phyloP scores from a whole-genome alignment of 2,113 vertebrate species.

The Hippolais icterina region DNA sequence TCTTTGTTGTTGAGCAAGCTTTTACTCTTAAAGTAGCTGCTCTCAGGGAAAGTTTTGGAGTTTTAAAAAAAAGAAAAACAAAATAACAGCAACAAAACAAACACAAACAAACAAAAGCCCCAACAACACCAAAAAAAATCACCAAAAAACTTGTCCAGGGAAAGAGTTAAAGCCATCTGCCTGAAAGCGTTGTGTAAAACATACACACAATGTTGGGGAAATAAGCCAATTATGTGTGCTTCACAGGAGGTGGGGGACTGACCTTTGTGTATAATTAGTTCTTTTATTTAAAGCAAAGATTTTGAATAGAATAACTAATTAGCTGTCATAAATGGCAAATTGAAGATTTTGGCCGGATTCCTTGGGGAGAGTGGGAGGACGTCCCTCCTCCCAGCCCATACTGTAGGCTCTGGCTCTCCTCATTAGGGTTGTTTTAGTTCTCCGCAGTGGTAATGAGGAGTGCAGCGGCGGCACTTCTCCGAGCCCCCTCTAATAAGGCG shows the following conservation, averaged over 20 bases:
- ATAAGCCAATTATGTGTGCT: slow-evolving; percentile 86
- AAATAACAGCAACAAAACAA: not conserved
- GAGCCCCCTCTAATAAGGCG: slow-evolving; percentile 84
- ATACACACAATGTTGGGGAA: slow-evolving; percentile 76
- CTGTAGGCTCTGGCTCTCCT: slow-evolving; percentile 70
- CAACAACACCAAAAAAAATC: not conserved
- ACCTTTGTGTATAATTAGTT: slow-evolving; percentile 94
- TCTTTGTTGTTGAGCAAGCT: not conserved
- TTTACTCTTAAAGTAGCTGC: not conserved
- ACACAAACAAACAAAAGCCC: not conserved
- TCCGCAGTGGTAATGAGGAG: slow-evolving; percentile 80
- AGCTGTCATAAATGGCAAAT: slow-evolving; percentile 93
- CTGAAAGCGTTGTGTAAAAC: slow-evolving; percentile 81
- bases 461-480: slow-evolving; percentile 76
- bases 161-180: slow-evolving; percentile 79
- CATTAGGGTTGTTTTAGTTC: slow-evolving; percentile 87
- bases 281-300: slow-evolving; percentile 93
- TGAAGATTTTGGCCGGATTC: slow-evolving; percentile 86
- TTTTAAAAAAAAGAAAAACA: not conserved
- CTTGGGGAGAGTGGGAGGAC: slow-evolving; percentile 75
- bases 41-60: not conserved
- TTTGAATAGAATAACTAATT: slow-evolving; percentile 93
- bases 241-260: slow-evolving; percentile 81
- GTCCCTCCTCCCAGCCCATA: slow-evolving; percentile 64
- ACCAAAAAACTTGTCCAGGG: slow-evolving; percentile 21